Conservation (phyloP, 1,140 invertebrate species). For the Choristoneura fumiferana region DNA sequence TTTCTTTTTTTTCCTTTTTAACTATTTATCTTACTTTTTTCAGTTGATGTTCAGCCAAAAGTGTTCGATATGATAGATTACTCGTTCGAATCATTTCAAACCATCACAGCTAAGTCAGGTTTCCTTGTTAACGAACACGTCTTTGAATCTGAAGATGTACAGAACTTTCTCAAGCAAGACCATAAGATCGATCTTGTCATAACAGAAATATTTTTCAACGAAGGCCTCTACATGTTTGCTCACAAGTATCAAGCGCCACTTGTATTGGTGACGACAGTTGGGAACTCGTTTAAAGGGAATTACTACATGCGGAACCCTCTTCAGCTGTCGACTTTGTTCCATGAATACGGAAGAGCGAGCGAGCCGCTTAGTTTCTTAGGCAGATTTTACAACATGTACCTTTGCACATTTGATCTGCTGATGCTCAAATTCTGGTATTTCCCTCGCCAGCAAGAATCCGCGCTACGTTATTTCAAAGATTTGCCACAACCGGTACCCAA, state of each 20-base stretch:
- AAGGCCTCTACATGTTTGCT: slow-evolving; percentile 57
- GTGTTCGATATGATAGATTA: slow-evolving; percentile 12
- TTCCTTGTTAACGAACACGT: slow-evolving; percentile 50
- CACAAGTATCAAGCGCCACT: slow-evolving; percentile 54
- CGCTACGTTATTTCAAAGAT: no score
- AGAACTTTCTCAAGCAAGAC: slow-evolving; percentile 48
- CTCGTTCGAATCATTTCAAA: slow-evolving; percentile 9
- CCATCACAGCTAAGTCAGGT: slow-evolving; percentile 37
- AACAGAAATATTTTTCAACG: slow-evolving; percentile 58
- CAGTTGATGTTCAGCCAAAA: background rate
- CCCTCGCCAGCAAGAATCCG: no score
- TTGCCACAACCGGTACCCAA: slow-evolving; percentile 21
- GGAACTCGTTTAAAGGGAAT: slow-evolving; percentile 23
- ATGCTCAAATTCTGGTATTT: slow-evolving; percentile 3
- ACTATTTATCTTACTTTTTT: background rate
- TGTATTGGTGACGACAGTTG: slow-evolving; percentile 17
- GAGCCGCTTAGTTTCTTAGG: slow-evolving; percentile 55
- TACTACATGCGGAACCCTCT: slow-evolving; percentile 57
- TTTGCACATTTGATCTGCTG: slow-evolving; percentile 15
- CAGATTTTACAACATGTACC: slow-evolving; percentile 34
- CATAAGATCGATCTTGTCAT: slow-evolving; percentile 63
- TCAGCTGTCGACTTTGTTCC: slow-evolving; percentile 59
- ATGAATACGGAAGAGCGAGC: slow-evolving; percentile 34
- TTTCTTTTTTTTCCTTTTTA: no score
- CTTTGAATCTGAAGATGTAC: slow-evolving; percentile 51